Evolutionary conservation across 2,888 invertebrate species (phyloP).

Genomic region (Tipula lateralis): DNA sequence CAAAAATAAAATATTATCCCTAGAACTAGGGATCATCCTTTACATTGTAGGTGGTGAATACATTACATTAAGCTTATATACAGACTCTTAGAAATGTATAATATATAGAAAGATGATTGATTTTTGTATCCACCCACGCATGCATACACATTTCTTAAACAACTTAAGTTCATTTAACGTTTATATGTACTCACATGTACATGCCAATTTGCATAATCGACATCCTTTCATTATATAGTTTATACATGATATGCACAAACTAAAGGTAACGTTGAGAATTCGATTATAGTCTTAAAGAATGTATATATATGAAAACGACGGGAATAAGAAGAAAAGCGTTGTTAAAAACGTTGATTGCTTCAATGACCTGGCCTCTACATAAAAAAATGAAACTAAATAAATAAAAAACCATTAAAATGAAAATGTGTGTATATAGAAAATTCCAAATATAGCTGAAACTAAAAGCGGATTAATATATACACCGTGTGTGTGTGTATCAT

Average conservation of each 20-base stretch:
- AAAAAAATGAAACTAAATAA: too few relatives aligned
- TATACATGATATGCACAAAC: not conserved
- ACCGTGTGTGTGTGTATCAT: not conserved
- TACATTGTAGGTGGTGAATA: not conserved
- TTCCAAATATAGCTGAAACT: not conserved
- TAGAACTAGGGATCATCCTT: not conserved
- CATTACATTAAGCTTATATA: not conserved
- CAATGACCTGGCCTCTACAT: not conserved
- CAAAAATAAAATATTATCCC: not conserved
- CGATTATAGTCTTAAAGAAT: not conserved
- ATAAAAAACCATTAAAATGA: not conserved
- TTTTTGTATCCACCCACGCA: not conserved
- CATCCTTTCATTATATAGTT: not conserved
- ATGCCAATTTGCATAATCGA: not conserved
- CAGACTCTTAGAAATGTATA: not conserved
- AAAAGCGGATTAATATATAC: conserved; percentile 5
- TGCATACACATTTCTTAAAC: not conserved
- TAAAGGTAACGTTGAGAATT: not conserved
- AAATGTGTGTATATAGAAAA: not conserved
- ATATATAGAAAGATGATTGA: not conserved
- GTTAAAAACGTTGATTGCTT: not conserved
- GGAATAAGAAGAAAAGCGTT: not conserved
- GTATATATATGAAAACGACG: not conserved
- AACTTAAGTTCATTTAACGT: not conserved
- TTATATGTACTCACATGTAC: not conserved